phyloP scores from a whole-genome alignment of 2,888 invertebrate genomes.

The Netelia virgata region DNA sequence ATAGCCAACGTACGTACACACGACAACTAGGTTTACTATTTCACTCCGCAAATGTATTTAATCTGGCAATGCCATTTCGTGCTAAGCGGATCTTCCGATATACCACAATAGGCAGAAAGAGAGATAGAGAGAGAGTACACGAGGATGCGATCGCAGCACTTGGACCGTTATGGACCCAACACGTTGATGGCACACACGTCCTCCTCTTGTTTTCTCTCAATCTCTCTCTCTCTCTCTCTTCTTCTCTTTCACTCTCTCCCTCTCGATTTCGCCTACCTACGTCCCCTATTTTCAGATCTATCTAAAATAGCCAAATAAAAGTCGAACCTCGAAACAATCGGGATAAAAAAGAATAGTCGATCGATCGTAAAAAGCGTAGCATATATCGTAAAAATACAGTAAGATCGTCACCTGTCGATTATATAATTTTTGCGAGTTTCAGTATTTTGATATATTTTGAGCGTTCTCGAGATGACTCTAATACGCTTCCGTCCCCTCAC shows the following conservation, averaged over 20 bases:
- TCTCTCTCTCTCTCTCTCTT: neutral
- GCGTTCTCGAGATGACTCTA: neutral
- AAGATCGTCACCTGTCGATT: too few relatives aligned
- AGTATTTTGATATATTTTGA: neutral
- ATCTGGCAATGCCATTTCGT: conserved; percentile 42
- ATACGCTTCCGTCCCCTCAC: neutral
- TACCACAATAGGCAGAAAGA: conserved; percentile 21
- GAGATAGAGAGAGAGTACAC: conserved; percentile 23
- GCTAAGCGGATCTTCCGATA: conserved; percentile 35
- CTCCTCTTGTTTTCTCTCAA: conserved; percentile 3
- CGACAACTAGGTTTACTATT: conserved; percentile 29
- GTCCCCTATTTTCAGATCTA: too few relatives aligned
- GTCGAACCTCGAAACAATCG: too few relatives aligned
- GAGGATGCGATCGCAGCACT: conserved; percentile 16
- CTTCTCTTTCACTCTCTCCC: neutral
- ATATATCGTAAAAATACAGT: too few relatives aligned
- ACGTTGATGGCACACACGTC: conserved; percentile 8
- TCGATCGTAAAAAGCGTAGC: too few relatives aligned
- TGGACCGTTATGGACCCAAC: conserved; percentile 17
- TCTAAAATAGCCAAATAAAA: too few relatives aligned
- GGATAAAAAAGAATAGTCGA: too few relatives aligned
- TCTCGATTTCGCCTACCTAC: neutral
- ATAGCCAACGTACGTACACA: conserved; percentile 26
- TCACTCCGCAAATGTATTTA: conserved; percentile 59
- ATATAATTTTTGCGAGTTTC: too few relatives aligned